These are phyloP conservation scores for Pongo pygmaeus DNA, from an alignment of 2,113 vertebrate species.

Conservation along the genomic window DNA sequence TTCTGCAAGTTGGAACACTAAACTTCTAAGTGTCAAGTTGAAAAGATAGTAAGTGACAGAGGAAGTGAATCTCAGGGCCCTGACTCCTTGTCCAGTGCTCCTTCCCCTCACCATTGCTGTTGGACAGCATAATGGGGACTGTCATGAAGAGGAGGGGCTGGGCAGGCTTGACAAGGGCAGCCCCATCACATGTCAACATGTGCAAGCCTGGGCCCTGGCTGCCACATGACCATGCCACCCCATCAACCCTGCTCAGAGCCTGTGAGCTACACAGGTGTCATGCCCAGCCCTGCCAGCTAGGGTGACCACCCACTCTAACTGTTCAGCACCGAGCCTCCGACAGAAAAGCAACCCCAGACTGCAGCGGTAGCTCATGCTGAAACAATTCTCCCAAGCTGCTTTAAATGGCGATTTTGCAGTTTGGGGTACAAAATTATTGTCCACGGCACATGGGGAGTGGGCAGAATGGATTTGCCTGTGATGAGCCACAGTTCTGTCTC, in stretches of 20 bases:
- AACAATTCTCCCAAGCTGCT: not conserved
- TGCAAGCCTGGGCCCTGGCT: not conserved
- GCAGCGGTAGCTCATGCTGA: not conserved
- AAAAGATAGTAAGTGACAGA: not conserved
- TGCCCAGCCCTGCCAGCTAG: not conserved
- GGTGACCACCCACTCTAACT: not conserved
- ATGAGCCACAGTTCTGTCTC: not conserved
- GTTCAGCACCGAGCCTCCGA: not conserved
- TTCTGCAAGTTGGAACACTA: not conserved
- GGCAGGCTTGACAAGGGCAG: not conserved
- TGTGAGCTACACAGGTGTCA: rapidly evolving
- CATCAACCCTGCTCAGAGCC: not conserved
- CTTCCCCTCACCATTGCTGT: not conserved
- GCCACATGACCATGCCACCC: not conserved
- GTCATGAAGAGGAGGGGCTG: not conserved
- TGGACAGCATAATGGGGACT: not conserved
- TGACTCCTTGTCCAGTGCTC: not conserved
- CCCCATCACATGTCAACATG: rapidly evolving
- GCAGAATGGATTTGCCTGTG: conserved; percentile 25
- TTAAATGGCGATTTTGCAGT: not conserved
- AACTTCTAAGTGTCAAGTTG: not conserved
- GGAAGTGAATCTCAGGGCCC: not conserved
- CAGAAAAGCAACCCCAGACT: not conserved
- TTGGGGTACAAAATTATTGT: conserved; percentile 2
- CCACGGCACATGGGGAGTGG: not conserved